Evolutionary conservation across 2,797 vertebrate genomes (phyloP).

Genomic region (Sciurus vulgaris): DNA sequence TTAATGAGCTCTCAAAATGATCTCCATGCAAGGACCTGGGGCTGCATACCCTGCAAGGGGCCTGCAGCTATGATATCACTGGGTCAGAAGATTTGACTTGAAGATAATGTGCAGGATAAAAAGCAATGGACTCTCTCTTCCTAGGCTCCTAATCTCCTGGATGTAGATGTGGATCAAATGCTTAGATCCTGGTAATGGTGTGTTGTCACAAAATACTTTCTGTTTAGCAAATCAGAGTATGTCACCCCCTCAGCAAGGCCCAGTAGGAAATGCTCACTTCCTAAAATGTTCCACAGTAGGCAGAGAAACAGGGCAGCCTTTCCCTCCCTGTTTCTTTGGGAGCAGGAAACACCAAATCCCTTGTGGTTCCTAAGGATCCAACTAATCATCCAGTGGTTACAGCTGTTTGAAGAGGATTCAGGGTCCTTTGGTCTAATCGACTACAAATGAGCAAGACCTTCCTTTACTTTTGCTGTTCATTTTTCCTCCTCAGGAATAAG

Average conservation of each 20-base stretch:
- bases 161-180: neutral
- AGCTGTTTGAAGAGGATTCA: conserved; percentile 70
- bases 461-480: neutral
- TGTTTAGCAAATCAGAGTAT: neutral
- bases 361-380: conserved; percentile 50
- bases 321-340: conserved; percentile 10
- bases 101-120: neutral
- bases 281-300: neutral
- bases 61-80: neutral
- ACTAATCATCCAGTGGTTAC: neutral
- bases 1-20: neutral
- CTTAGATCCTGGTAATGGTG: neutral
- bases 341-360: conserved; percentile 64
- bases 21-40: neutral
- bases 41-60: neutral
- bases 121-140: neutral
- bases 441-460: neutral
- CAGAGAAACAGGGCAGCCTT: neutral
- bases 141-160: neutral
- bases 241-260: neutral
- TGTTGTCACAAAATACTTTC: neutral
- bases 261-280: conserved; percentile 11
- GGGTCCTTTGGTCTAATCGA: neutral
- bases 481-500: neutral
- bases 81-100: neutral